Base-by-base conservation (phyloP, 2,888 invertebrate genomes). In the Ectemnius continuus region DNA sequence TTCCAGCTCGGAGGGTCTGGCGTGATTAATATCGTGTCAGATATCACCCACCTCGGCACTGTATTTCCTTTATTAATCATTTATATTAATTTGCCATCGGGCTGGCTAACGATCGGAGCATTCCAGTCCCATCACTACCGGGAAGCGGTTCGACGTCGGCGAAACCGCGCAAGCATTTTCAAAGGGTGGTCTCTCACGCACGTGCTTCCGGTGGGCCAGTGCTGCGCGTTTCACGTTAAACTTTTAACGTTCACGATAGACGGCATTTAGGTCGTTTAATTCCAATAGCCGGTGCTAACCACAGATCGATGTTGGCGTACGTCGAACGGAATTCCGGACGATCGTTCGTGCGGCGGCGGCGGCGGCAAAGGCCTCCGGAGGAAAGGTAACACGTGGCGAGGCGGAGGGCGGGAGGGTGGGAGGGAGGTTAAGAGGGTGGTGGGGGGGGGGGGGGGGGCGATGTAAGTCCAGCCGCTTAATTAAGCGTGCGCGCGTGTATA, bases 391-490 rank as follows among this genome's bases (percentile, higher is more conserved):
- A 36, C 11, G 36, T 2, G 23, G 23, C 23, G 2, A 23, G 23
- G 23, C 3, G 23, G 3, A 4, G 36, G 36, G 36, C 5, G 36
- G 11, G 36, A 36, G 36, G 11, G 36, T 5, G 36, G 6, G 36
- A 4, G 36, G 1, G 58, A 28, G 58, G 46, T n/a, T n/a, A n/a
- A n/a, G n/a, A n/a, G n/a, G n/a, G n/a, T n/a, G n/a, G n/a, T n/a
- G n/a, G 11, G 36, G 36, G 36, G 6, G 36, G 11, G 36, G 1
- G 58, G 46, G 58, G 46, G 59, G 56, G 69, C 75, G 71, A 71
- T 76, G 74, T 82, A 78, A 83, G 81, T 76, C 75, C 84, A 64
- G 79, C 70, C 79, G 84, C 78, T 83, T 84, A 83, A 81, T 82
- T 84, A 82, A 84, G 82, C 81, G 76, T 63, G 75, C 79, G 75